Evolutionary conservation across 2,797 vertebrate genomes (phyloP), one percentile per base, ranked within the genome.

Genomic region (Siniperca undulata): DNA sequence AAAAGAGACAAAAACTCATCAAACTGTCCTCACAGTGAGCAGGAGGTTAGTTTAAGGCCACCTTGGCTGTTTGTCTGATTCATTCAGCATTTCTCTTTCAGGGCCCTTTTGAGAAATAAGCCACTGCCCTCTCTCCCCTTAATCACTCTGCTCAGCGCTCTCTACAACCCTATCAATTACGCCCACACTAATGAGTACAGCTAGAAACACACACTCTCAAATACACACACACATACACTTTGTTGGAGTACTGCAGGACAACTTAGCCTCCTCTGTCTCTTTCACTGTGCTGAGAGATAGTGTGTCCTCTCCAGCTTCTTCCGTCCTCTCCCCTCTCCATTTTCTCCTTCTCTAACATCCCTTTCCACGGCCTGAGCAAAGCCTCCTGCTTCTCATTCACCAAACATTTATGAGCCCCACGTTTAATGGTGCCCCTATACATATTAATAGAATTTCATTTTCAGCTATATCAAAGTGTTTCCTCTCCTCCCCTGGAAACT

Each of bases 91-190:
- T 92, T 91, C 88, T 90, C 84, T 93, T 93, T 92, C 90, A 89
- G 80, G 86, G 88, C 86, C 87, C 91, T 94, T 92, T 89, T 92
- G 93, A 94, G 93, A 93, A 93, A 94, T 92, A 93, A 91, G 90
- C 85, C 83, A 66, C 78, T 86, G 89, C 81, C 93, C 92, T 91
- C 86, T 84, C 83, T 87, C 78, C 83, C 81, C 81, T 93, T 88
- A 92, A 91, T 94, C 93, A 93, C 92, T 93, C 89, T 89, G 90
- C 94, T 95, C 95, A 93, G 93, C 58, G 86, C 89, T 94, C 93
- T 93, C 88, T 86, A 89, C 87, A 94, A 94, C 91, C 91, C 92
- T 93, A 94, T 95, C 94, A 94, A 95, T 95, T 95, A 94, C 93
- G 90, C 91, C 90, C 86, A 91, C 89, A 90, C 91, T 94, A 95